Base-by-base conservation (phyloP, 2,113 vertebrate genomes). In the Cebidichthys violaceus region DNA sequence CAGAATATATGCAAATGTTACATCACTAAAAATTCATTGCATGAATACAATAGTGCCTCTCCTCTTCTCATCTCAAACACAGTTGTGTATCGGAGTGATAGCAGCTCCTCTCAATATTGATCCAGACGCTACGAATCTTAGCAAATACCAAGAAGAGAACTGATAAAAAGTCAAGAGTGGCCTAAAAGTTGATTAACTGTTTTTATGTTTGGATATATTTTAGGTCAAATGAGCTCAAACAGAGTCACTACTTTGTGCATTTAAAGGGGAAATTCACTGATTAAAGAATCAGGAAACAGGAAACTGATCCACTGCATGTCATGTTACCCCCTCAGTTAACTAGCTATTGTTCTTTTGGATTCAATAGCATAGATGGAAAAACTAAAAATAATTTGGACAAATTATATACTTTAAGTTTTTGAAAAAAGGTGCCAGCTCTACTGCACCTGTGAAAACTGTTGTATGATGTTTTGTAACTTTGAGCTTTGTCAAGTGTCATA, bases 81-180 rank as follows among this genome's bases (percentile, higher is more conserved):
- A 77, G 55, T 6, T 37, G 79, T 33, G 86, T 50, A 91, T 92
- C 81, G 68, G 77, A 88, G 75, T 84, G 91, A 91, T 92, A 90
- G 83, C 62, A 76, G 72, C 68, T 71, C 79, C 75, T 73, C 80
- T 77, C 67, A 78, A 69, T 91, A 93, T 93, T 86, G 92, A 94
- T 94, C 89, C 75, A 84, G 70, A 74, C 14, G 64, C 74, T 76
- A 72, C 43, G 9, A 37, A 78, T 89, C 69, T 84, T 72, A 24
- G 29, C 29, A 76, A 69, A 90, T 17, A 59, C 5, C 22, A 47
- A 33, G 72, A 72, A 39, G 59, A 79, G 62, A 89, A 60, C 62
- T 75, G 65, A 85, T 72, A 76, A 54, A 7, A 73, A 62, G 68
- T 73, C 43, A 54, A 41, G 45, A 45, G 4, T 20, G 24, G 1